A percentile compares a stretch with the other conserved stretches of the same genome.
phyloP scores from a whole-genome alignment of 2,888 invertebrate genomes.

The Flexamia atlantica region DNA sequence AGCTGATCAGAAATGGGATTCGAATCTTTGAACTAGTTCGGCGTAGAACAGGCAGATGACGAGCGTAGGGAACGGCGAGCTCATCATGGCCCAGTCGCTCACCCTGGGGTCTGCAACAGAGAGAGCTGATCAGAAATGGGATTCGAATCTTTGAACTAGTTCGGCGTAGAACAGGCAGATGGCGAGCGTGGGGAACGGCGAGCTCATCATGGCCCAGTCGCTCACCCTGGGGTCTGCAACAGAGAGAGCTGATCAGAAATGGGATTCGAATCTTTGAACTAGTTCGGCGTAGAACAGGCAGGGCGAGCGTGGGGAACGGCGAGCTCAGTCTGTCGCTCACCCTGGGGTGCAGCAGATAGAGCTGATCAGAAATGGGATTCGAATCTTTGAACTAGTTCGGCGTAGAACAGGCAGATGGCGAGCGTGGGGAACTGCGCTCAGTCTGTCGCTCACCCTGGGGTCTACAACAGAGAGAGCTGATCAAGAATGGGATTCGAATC shows the following conservation, averaged over 20 bases:
- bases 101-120: slow-evolving; percentile 89
- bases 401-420: slow-evolving; percentile 82
- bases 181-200: slow-evolving; percentile 90
- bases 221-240: slow-evolving; percentile 92
- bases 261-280: background rate
- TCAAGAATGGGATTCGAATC: background rate
- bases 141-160: background rate
- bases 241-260: background rate
- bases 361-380: background rate
- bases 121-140: background rate
- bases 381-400: background rate
- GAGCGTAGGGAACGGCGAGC: slow-evolving; percentile 91
- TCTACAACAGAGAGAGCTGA: slow-evolving; percentile 78
- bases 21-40: background rate
- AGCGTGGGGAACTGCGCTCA: slow-evolving; percentile 90
- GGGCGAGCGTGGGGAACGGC: slow-evolving; percentile 88
- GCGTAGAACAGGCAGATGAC: slow-evolving; percentile 87
- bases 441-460: slow-evolving; percentile 92
- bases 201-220: slow-evolving; percentile 93
- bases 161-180: slow-evolving; percentile 87
- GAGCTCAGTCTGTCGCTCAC: slow-evolving; percentile 95
- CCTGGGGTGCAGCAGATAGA: slow-evolving; percentile 81
- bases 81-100: slow-evolving; percentile 93
- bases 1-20: background rate
- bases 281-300: slow-evolving; percentile 84